Base-by-base conservation (phyloP, 2,797 vertebrate species). In the Rhinogobio ventralis region DNA sequence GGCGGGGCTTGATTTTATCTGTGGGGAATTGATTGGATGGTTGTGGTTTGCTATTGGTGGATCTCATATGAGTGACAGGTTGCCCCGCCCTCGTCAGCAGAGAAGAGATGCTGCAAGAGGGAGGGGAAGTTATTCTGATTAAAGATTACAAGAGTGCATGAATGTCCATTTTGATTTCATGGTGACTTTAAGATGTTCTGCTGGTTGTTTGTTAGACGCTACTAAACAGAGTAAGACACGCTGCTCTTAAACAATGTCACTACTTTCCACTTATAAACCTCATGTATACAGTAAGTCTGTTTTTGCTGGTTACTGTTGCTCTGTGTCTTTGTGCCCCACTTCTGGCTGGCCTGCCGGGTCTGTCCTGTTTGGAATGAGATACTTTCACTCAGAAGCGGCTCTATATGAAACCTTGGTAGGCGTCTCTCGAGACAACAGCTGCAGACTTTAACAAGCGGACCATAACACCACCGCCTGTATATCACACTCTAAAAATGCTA, bases 361-460 rank as follows among this genome's bases (percentile, higher is more conserved):
- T 42, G 66, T 81, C 49, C 91, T 89, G 89, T 91, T 89, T 90
- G 60, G 46, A 83, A 75, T 30, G 46, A 81, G 90, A 83, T 92
- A 19, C 68, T 42, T 85, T 88, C 87, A 39, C 87, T 53, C 83
- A 51, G 4, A 82, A 72, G 81, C 90, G 89, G 89, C 91, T 66
- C 93, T 92, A 88, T 87, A 87, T 71, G 57, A 74, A 87, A 86
- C 96, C 96, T 95, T 94, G 93, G 93, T 87, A 93, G 90, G 89
- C 91, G 89, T 89, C 89, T 92, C 91, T 89, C 91, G 92, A 95
- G 96, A 95, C 93, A 96, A 95, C 95, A 96, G 96, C 94, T 96
- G 95, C 94, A 91, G 90, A 91, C 91, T 95, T 93, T 93, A 92
- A 93, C 92, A 91, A 93, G 91, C 89, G 46, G 49, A 69, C 84